Percentiles rank a stretch among this genome's conserved stretches.
Conservation (phyloP, 2,113 vertebrate species). For the Pitta sordida region DNA sequence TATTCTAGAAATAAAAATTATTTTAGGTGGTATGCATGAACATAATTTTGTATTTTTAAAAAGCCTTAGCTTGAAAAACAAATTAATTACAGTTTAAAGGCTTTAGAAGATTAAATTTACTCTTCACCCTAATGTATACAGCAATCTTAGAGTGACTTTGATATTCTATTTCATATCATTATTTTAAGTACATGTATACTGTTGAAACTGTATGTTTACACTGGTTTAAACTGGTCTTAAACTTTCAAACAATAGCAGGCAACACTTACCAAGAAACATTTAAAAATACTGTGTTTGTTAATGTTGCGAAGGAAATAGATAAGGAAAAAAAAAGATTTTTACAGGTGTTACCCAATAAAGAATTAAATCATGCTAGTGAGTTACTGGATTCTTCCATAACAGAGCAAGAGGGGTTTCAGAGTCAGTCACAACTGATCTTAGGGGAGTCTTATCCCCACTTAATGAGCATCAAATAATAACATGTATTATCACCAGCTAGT, state of each 20-base stretch:
- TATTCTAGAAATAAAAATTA: not conserved
- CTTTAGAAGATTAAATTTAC: not conserved
- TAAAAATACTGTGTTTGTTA: not conserved
- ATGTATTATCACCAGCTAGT: slow-evolving; percentile 17
- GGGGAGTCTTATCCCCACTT: not conserved
- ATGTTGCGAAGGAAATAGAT: not conserved
- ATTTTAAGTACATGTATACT: not conserved
- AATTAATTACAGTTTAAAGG: not conserved
- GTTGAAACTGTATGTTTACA: not conserved
- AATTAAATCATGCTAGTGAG: not conserved
- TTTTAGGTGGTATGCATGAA: not conserved
- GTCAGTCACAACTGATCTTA: not conserved
- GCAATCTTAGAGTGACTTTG: not conserved
- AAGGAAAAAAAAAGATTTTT: not conserved
- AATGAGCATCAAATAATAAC: not conserved
- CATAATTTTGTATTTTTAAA: not conserved
- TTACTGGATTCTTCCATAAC: not conserved
- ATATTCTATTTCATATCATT: not conserved
- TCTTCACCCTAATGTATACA: not conserved
- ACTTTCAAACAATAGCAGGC: not conserved
- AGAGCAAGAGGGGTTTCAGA: not conserved
- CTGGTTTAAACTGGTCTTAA: not conserved
- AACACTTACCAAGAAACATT: not conserved
- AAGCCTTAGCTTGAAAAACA: not conserved
- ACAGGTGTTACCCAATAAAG: not conserved